A percentile compares a stretch with the other conserved stretches of the same genome.
Evolutionary conservation across 2,113 vertebrate species (phyloP).

Genomic region (Oceanites oceanicus): DNA sequence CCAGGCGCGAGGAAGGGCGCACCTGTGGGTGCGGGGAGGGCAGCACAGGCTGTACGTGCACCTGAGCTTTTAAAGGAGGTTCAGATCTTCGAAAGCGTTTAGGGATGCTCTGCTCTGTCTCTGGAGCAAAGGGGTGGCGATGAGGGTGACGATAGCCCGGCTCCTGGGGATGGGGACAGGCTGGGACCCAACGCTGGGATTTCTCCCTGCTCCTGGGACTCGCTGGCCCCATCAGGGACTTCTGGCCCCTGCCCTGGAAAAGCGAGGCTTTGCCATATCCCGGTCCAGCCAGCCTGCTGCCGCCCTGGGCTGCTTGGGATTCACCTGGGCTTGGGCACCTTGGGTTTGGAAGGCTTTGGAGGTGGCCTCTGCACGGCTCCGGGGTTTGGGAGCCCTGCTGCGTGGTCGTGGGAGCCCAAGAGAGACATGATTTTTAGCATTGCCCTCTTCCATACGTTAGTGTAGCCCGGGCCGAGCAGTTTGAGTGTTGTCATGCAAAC

Average conservation of each 20-base stretch:
- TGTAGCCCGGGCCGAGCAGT: neutral
- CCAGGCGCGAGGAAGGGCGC: neutral
- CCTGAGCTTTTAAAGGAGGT: neutral
- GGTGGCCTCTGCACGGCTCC: neutral
- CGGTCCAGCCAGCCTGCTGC: fast-evolving
- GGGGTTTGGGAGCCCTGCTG: neutral
- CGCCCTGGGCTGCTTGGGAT: neutral
- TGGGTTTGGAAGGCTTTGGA: neutral
- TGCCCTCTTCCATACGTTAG: fast-evolving
- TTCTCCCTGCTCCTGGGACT: neutral
- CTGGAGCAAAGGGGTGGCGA: neutral
- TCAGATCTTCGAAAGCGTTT: fast-evolving
- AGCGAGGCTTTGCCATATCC: fast-evolving
- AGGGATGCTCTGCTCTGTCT: neutral
- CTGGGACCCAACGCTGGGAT: neutral
- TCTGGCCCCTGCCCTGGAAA: fast-evolving
- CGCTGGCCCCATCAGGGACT: neutral
- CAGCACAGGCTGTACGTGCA: fast-evolving
- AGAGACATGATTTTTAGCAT: fast-evolving
- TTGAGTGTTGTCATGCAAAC: neutral
- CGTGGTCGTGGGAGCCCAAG: neutral
- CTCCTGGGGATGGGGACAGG: fast-evolving
- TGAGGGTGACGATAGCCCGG: neutral
- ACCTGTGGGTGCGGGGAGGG: fast-evolving
- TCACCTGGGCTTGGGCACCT: neutral